Evolutionary conservation across 2,797 vertebrate genomes (phyloP).

Genomic region (Diceros bicornis): DNA sequence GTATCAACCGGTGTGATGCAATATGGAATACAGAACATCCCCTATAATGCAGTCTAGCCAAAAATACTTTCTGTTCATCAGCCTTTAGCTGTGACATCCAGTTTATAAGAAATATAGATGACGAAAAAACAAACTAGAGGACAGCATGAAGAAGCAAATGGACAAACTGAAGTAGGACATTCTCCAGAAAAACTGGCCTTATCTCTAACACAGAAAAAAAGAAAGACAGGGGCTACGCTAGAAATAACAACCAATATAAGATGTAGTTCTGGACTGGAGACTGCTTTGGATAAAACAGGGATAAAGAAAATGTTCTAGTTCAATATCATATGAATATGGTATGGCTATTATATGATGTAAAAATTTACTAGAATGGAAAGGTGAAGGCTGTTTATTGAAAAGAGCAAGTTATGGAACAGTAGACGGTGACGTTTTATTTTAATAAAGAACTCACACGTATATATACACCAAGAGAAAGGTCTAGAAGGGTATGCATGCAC

Average conservation of each 20-base stretch:
- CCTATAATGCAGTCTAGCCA: background rate
- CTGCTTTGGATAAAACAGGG: background rate
- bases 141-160: background rate
- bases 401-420: background rate
- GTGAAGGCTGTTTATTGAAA: background rate
- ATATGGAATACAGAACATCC: background rate
- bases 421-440: background rate
- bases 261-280: background rate
- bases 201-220: background rate
- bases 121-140: slow-evolving; percentile 27
- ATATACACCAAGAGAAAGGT: background rate
- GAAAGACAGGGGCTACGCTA: background rate
- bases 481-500: background rate
- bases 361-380: background rate
- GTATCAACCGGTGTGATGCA: background rate
- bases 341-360: background rate
- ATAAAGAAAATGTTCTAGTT: background rate
- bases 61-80: slow-evolving; percentile 54
- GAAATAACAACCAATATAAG: background rate
- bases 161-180: slow-evolving; percentile 10
- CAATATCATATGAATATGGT: background rate
- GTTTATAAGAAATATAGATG: background rate
- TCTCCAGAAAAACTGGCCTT: background rate
- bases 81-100: background rate
- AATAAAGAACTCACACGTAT: background rate